Conservation (phyloP, 2,888 invertebrate species). For the Xanthorhoe designata region DNA sequence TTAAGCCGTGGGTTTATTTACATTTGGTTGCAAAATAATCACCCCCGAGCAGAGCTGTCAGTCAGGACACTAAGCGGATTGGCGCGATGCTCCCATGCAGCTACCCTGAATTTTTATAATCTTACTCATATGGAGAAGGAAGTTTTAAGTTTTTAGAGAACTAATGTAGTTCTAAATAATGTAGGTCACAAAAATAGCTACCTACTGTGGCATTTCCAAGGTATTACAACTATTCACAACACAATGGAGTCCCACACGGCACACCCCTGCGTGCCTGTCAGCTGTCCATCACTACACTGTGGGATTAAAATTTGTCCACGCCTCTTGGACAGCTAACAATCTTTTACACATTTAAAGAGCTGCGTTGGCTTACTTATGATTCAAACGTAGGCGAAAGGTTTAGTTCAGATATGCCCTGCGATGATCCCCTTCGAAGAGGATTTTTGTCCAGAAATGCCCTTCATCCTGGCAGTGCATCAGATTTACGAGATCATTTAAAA, state of each 20-base stretch:
- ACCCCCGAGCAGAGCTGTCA: conserved; percentile 36
- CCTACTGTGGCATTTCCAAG: not conserved
- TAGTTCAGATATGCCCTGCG: too few relatives aligned
- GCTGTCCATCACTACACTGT: conserved; percentile 31
- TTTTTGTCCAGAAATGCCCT: too few relatives aligned
- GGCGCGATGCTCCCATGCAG: conserved; percentile 20
- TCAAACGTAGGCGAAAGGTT: too few relatives aligned
- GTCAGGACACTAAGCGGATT: conserved; percentile 44
- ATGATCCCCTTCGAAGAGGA: too few relatives aligned
- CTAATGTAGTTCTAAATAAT: not conserved
- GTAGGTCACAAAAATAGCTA: not conserved
- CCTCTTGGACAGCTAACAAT: conserved; percentile 9
- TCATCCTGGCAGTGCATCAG: too few relatives aligned
- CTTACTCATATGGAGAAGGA: conserved; percentile 8
- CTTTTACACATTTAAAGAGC: not conserved
- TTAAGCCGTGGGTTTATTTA: conserved; percentile 25
- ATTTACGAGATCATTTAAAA: too few relatives aligned
- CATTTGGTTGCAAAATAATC: conserved; percentile 37
- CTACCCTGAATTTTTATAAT: conserved; percentile 23
- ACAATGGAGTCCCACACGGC: conserved; percentile 8
- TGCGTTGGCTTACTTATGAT: too few relatives aligned
- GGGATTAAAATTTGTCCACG: conserved; percentile 32
- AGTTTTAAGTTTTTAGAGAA: not conserved
- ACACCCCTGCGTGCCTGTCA: conserved; percentile 28
- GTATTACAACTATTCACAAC: conserved; percentile 8